Base-by-base conservation (phyloP, 2,888 invertebrate genomes). In the Junonia oenone region DNA sequence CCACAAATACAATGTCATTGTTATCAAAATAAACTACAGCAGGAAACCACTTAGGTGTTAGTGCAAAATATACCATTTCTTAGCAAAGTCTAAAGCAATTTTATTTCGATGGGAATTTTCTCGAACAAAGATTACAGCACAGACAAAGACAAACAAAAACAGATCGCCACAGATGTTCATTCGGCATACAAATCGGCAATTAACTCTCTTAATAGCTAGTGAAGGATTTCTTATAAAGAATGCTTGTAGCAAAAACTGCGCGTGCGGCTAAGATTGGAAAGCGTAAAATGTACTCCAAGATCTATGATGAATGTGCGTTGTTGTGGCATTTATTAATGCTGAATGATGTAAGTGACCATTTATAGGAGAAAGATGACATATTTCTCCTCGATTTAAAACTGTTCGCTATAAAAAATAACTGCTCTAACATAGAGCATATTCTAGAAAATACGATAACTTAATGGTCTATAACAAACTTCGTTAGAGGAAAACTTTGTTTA, bases 141-240 rank as follows among this genome's bases (percentile, higher is more conserved):
- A 51, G 51, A 35, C 26, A 13, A 27, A 51, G 46, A 19, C 14
- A 22, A 22, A 59, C 45, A 62, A 62, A 61, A 58, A 61, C 56
- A 45, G 46, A 61, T 54, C 59, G 78, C 74, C 78, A 76, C 66
- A 67, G 66, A 59, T 68, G 66, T 69, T 59, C 69, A 71, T 71
- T 69, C 68, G 67, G 75, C 76, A 77, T 79, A 77, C 73, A 73
- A 72, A 82, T 76, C 74, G 73, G 68, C 73, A 86, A 86, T 86
- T 87, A 87, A 79, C 78, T 78, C 74, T 64, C 69, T 74, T 85
- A 86, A 81, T 83, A 79, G 63, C 68, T 60, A 66, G 69, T 26
- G 26, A 43, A 78, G 62, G 63, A 65, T 87, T 87, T 88, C 88
- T 87, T 84, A 69, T 69, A 58, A 79, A 76, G 88, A 87, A 89